These are phyloP conservation scores for Xerus inauris DNA, from an alignment of 2,113 vertebrate genomes.

Conservation along the genomic window DNA sequence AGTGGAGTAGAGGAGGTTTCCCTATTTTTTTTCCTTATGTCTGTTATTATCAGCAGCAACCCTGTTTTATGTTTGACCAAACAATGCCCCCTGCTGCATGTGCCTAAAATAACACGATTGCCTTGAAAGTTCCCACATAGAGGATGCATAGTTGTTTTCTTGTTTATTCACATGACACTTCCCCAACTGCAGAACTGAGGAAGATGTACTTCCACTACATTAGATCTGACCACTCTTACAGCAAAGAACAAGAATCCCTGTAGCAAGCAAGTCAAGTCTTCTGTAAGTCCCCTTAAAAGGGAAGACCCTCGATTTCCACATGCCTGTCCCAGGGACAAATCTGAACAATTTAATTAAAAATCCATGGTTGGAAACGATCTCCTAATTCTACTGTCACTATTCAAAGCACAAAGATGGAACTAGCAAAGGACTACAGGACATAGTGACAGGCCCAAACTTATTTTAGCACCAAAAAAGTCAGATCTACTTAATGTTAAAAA, in stretches of 20 bases:
- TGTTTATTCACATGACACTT: neutral
- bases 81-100: conserved; percentile 81
- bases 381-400: neutral
- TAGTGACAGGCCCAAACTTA: neutral
- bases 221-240: neutral
- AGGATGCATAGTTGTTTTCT: neutral
- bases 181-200: neutral
- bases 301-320: neutral
- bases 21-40: neutral
- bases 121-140: neutral
- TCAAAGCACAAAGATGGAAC: neutral
- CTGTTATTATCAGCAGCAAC: conserved; percentile 32
- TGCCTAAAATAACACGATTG: conserved; percentile 68
- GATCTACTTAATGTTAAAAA: conserved; percentile 28
- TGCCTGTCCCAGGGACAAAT: neutral
- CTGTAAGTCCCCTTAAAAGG: neutral
- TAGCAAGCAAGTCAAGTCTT: neutral
- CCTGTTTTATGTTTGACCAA: conserved; percentile 69
- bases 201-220: neutral
- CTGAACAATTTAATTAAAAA: conserved; percentile 28
- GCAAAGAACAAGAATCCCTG: neutral
- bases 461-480: conserved; percentile 21
- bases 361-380: neutral
- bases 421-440: neutral
- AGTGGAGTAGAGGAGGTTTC: neutral